Evolutionary conservation across 2,113 vertebrate genomes (phyloP).

Genomic region (Embiotoca jacksoni): DNA sequence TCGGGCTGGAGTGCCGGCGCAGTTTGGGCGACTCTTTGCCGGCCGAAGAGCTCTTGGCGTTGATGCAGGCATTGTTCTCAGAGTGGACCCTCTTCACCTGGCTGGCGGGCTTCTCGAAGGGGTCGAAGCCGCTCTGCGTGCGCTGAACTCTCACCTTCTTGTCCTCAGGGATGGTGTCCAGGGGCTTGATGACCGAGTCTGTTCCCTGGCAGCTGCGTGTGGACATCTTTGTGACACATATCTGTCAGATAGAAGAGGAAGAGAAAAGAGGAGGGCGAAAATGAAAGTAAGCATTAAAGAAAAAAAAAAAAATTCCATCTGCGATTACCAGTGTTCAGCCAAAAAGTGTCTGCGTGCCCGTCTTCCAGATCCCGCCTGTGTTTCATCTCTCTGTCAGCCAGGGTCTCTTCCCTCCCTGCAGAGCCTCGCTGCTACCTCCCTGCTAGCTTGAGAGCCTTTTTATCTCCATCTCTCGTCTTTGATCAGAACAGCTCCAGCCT

Average conservation of each 20-base stretch:
- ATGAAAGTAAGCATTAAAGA: conserved; percentile 34
- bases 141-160: conserved; percentile 96
- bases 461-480: conserved; percentile 65
- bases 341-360: conserved; percentile 27
- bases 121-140: conserved; percentile 95
- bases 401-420: conserved; percentile 48
- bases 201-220: conserved; percentile 96
- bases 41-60: conserved; percentile 87
- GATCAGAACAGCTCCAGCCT: conserved; percentile 69
- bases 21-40: conserved; percentile 96
- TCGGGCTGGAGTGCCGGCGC: conserved; percentile 94
- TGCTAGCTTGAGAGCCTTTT: conserved; percentile 54
- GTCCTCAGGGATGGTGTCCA: conserved; percentile 99
- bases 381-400: conserved; percentile 59
- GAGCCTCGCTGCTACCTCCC: conserved; percentile 50
- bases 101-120: conserved; percentile 93
- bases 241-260: conserved; percentile 80
- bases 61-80: conserved; percentile 97
- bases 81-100: conserved; percentile 98
- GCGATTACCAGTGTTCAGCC: conserved; percentile 49
- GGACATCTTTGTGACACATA: conserved; percentile 99
- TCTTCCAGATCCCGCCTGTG: conserved; percentile 40
- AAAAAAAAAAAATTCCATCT: conserved; percentile 46
- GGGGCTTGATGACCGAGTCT: conserved; percentile 95
- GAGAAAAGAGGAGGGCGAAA: neutral